These are phyloP conservation scores for Bungarus multicinctus DNA, from an alignment of 2,113 vertebrate genomes.

Conservation along the genomic window DNA sequence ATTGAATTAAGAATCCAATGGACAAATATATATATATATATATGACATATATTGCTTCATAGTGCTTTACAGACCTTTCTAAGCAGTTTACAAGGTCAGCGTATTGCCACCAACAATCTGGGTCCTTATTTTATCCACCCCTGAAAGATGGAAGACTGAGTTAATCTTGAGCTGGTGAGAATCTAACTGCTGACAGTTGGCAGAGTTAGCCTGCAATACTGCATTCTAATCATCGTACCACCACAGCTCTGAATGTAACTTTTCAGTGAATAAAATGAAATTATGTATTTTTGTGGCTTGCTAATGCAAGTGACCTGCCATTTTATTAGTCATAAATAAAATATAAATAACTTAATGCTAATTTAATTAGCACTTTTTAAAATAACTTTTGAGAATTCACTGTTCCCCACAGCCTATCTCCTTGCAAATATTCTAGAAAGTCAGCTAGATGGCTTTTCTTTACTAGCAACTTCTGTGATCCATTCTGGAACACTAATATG, in stretches of 20 bases:
- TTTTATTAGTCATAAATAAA: background rate
- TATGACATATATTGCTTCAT: too few relatives aligned
- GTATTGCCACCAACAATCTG: too few relatives aligned
- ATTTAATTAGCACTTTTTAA: background rate
- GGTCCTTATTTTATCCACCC: too few relatives aligned
- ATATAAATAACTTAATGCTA: background rate
- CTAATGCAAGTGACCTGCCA: background rate
- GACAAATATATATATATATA: background rate
- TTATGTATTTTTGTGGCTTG: too few relatives aligned
- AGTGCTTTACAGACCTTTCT: too few relatives aligned
- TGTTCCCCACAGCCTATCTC: background rate
- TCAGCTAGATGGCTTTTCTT: background rate
- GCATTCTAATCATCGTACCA: too few relatives aligned
- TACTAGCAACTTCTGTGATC: background rate
- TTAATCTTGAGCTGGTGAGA: too few relatives aligned
- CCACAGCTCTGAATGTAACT: too few relatives aligned
- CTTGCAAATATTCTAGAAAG: background rate
- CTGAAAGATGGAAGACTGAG: too few relatives aligned
- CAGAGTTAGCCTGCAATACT: too few relatives aligned
- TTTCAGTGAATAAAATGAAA: background rate
- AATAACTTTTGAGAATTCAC: background rate
- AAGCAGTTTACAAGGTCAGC: too few relatives aligned
- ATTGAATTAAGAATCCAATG: background rate
- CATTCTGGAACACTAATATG: background rate
- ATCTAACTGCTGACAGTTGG: too few relatives aligned